Percentiles rank a stretch among this genome's conserved stretches.
Conservation (phyloP, 2,797 vertebrate species). For the Microcaecilia unicolor region DNA sequence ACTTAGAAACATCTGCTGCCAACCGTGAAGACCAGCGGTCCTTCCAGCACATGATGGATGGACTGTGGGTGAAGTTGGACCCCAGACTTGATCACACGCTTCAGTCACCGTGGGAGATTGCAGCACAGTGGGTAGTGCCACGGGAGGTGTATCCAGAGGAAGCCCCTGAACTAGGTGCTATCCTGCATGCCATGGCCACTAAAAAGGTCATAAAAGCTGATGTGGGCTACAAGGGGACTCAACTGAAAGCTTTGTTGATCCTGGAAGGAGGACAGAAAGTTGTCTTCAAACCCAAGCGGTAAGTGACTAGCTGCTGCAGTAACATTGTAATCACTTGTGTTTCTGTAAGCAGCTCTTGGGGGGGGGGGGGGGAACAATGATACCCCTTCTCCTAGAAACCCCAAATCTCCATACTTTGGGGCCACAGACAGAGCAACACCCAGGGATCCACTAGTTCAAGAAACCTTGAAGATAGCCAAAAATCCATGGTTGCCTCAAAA, state of each 20-base stretch:
- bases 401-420: too few species aligned
- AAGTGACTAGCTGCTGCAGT: slow-evolving; percentile 4
- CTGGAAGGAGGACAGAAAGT: slow-evolving; percentile 96
- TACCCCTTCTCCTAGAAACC: too few species aligned
- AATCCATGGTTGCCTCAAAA: too few species aligned
- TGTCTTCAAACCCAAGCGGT: slow-evolving; percentile 97
- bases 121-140: slow-evolving; percentile 92
- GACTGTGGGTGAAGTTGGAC: slow-evolving; percentile 69
- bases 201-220: slow-evolving; percentile 84
- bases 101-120: slow-evolving; percentile 96
- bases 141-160: slow-evolving; percentile 94
- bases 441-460: too few species aligned
- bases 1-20: slow-evolving; percentile 83
- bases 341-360: too few species aligned
- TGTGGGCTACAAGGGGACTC: slow-evolving; percentile 93
- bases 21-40: slow-evolving; percentile 84
- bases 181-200: slow-evolving; percentile 77
- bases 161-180: slow-evolving; percentile 86
- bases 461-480: too few species aligned
- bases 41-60: slow-evolving; percentile 85
- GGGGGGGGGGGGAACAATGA: too few species aligned
- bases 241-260: slow-evolving; percentile 88
- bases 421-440: too few species aligned
- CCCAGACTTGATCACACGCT: slow-evolving; percentile 85
- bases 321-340: too few species aligned